These are phyloP conservation scores for Apeltes quadracus DNA, from an alignment of 2,113 vertebrate species.

Conservation along the genomic window DNA sequence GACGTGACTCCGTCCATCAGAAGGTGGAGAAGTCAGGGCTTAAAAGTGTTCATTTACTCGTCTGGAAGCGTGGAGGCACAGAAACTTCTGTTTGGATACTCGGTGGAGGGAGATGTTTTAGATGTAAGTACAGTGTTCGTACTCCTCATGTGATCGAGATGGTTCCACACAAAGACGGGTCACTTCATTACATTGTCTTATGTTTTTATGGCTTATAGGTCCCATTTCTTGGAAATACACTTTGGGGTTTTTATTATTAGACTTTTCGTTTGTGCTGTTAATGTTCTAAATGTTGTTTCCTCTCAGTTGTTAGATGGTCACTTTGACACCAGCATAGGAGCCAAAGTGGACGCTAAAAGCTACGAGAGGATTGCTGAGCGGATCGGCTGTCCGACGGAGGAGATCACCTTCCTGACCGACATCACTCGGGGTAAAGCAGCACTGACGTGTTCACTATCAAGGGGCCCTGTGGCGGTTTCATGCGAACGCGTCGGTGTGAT, in stretches of 20 bases:
- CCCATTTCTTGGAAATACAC: neutral
- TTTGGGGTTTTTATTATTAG: neutral
- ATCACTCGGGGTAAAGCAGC: constrained; percentile 81
- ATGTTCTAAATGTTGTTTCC: neutral
- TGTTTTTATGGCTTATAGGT: neutral
- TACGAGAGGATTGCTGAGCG: constrained; percentile 89
- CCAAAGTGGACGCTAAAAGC: constrained; percentile 93
- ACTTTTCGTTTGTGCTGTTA: neutral
- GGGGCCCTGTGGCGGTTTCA: neutral
- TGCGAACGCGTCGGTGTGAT: neutral
- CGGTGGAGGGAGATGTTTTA: constrained; percentile 91
- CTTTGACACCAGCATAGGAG: constrained; percentile 94
- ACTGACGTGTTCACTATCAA: neutral
- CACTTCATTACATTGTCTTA: neutral
- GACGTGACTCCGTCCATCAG: constrained; percentile 91
- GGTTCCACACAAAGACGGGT: neutral
- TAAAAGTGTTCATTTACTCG: constrained; percentile 95
- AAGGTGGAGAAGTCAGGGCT: constrained; percentile 87
- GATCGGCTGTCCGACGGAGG: constrained; percentile 89
- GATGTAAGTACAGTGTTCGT: constrained; percentile 78
- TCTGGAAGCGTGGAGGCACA: constrained; percentile 97
- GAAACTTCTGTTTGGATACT: constrained; percentile 93
- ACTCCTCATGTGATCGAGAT: neutral
- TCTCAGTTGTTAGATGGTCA: constrained; percentile 93
- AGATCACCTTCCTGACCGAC: constrained; percentile 94